Percentiles rank a stretch among this genome's conserved stretches.
Conservation (phyloP, 2,888 invertebrate genomes). For the Strigamia crassipes region DNA sequence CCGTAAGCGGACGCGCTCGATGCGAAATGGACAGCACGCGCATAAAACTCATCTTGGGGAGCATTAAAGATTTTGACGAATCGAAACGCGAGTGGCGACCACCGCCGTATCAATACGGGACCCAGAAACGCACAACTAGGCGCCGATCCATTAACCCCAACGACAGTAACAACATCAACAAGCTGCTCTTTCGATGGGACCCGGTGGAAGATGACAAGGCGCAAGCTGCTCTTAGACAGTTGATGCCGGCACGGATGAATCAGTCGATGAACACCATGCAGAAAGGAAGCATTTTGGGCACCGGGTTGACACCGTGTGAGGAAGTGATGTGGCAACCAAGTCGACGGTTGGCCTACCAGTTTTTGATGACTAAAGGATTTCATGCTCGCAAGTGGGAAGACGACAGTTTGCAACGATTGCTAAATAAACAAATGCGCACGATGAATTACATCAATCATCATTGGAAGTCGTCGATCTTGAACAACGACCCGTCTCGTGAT, state of each 20-base stretch:
- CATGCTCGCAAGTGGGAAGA: conserved; percentile 35
- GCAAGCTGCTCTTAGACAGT: not conserved
- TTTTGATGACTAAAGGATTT: conserved; percentile 17
- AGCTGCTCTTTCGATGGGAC: not conserved
- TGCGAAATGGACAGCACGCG: conserved; percentile 14
- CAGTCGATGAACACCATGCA: not conserved
- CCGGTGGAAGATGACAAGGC: conserved; percentile 1
- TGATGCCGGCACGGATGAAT: not conserved
- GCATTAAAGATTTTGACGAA: not conserved
- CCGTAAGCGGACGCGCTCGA: not conserved
- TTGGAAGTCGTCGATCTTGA: conserved; percentile 36
- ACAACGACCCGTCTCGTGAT: not conserved
- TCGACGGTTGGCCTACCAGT: conserved; percentile 33
- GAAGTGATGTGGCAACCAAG: conserved; percentile 32
- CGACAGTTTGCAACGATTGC: conserved; percentile 1
- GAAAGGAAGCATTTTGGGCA: not conserved
- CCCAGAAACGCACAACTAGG: not conserved
- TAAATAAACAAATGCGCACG: not conserved
- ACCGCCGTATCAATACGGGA: not conserved
- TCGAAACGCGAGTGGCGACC: not conserved
- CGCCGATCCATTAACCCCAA: not conserved
- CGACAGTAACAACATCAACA: conserved; percentile 28
- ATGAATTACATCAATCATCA: conserved; percentile 31
- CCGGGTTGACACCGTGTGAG: not conserved
- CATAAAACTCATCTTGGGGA: conserved; percentile 1